A percentile compares a stretch with the other conserved stretches of the same genome.
phyloP scores from a whole-genome alignment of 2,888 invertebrate genomes.

The Andrena camellia region DNA sequence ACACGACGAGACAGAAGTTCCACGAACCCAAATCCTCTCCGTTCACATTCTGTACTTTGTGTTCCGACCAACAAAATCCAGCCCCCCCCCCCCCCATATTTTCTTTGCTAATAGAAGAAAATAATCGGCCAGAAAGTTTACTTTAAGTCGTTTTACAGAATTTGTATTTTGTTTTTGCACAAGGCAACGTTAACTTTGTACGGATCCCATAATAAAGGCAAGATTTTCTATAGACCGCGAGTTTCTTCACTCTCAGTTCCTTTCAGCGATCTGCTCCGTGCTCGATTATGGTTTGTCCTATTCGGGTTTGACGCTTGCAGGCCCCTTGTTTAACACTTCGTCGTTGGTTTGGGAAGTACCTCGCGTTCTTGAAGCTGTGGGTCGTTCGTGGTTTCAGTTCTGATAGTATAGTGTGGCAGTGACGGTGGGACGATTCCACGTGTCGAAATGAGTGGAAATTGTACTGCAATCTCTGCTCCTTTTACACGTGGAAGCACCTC shows the following conservation, averaged over 20 bases:
- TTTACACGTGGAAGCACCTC: no score
- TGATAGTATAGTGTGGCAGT: no score
- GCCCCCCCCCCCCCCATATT: no score
- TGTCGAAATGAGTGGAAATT: no score
- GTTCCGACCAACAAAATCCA: no score
- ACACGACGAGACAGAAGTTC: neutral
- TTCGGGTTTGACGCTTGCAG: neutral
- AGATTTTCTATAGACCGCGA: slow-evolving; percentile 28
- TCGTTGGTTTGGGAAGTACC: neutral
- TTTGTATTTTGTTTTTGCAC: neutral
- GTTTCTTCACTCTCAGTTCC: slow-evolving; percentile 1
- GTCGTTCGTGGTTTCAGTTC: no score
- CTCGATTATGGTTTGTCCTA: neutral
- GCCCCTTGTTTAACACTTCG: neutral
- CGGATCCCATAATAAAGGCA: slow-evolving; percentile 36
- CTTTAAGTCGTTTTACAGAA: neutral
- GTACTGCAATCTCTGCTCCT: no score
- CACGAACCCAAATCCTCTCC: neutral
- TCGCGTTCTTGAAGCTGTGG: neutral
- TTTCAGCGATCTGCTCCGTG: neutral
- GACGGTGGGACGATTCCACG: no score
- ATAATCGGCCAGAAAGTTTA: neutral
- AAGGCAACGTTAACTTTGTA: slow-evolving; percentile 5
- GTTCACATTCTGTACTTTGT: neutral
- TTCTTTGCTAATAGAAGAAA: neutral